Percentiles rank a stretch among this genome's conserved stretches.
These are phyloP conservation scores for Zelostemma sp. DNA, from an alignment of 1,140 invertebrate genomes.

Conservation along the genomic window DNA sequence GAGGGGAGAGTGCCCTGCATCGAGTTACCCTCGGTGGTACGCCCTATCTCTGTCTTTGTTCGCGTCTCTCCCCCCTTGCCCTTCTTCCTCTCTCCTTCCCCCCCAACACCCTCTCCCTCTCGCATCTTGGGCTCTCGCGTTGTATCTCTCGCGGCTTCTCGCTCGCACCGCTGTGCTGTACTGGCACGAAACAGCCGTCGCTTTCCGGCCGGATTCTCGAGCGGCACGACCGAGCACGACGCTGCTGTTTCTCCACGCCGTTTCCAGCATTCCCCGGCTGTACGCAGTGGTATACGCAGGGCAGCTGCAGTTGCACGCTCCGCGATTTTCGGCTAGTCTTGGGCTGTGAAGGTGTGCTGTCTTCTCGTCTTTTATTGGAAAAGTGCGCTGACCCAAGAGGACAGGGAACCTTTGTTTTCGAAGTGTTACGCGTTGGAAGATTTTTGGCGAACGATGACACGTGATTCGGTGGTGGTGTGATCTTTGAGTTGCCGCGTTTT, in stretches of 20 bases:
- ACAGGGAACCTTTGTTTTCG: too few species aligned
- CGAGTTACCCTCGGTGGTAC: slow-evolving; percentile 20
- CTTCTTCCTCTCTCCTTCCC: slow-evolving; percentile 15
- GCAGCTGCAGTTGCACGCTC: slow-evolving; percentile 64
- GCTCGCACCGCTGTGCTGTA: slow-evolving; percentile 28
- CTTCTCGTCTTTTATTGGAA: too few species aligned
- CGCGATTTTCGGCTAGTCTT: neutral
- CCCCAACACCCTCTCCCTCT: too few species aligned
- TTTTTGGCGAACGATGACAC: too few species aligned
- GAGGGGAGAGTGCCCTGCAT: slow-evolving; percentile 8
- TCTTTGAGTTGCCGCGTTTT: too few species aligned
- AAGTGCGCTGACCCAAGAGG: too few species aligned
- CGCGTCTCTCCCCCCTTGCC: slow-evolving; percentile 14
- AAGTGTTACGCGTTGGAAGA: too few species aligned
- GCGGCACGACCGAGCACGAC: slow-evolving; percentile 30
- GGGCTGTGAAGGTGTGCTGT: neutral
- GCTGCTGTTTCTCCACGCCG: slow-evolving; percentile 29
- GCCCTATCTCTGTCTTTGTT: slow-evolving; percentile 34
- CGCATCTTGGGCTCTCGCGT: too few species aligned
- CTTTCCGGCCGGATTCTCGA: slow-evolving; percentile 59
- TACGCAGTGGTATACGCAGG: too few species aligned
- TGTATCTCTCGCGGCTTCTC: slow-evolving; percentile 12
- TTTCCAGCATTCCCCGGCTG: slow-evolving; percentile 63
- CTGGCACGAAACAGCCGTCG: slow-evolving; percentile 47
- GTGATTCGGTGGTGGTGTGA: too few species aligned